phyloP scores from a whole-genome alignment of 2,797 vertebrate species.

The Ctenopoma multispine region DNA sequence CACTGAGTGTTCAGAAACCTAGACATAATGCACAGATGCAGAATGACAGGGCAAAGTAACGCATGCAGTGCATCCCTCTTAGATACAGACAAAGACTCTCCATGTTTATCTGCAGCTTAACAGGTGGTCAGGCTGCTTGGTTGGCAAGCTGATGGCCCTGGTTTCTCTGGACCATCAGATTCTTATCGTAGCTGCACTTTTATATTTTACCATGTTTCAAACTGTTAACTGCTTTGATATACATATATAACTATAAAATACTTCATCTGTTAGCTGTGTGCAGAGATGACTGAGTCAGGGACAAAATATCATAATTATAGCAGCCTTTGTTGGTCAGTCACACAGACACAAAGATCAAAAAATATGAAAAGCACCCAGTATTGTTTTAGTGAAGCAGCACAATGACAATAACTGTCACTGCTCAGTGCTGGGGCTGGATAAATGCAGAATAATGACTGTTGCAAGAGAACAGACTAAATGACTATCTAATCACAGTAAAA shows the following conservation, averaged over 20 bases:
- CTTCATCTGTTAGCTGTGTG: not conserved
- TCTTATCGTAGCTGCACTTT: constrained; percentile 1
- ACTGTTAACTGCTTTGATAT: not conserved
- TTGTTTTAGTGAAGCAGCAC: not conserved
- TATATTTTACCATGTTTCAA: not conserved
- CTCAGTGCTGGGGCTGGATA: constrained; percentile 19
- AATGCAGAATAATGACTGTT: constrained; percentile 38
- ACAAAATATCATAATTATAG: not conserved
- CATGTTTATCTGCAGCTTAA: constrained; percentile 18
- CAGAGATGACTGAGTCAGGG: not conserved
- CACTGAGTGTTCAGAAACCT: constrained; percentile 14
- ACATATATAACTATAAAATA: too few species aligned
- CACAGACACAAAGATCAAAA: not conserved
- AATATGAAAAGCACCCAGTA: constrained; percentile 2
- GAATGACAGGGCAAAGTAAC: constrained; percentile 15
- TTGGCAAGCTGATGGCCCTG: not conserved
- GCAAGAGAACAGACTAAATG: constrained; percentile 28
- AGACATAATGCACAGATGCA: constrained; percentile 8
- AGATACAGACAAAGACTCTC: not conserved
- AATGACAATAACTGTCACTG: constrained; percentile 6
- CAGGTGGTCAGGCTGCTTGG: constrained; percentile 30
- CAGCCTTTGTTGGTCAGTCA: not conserved
- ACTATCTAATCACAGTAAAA: constrained; percentile 45
- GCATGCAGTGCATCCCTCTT: not conserved
- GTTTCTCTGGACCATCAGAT: constrained; percentile 1